Conservation (phyloP, 1,140 invertebrate species). For the Lordiphosa stackelbergi region DNA sequence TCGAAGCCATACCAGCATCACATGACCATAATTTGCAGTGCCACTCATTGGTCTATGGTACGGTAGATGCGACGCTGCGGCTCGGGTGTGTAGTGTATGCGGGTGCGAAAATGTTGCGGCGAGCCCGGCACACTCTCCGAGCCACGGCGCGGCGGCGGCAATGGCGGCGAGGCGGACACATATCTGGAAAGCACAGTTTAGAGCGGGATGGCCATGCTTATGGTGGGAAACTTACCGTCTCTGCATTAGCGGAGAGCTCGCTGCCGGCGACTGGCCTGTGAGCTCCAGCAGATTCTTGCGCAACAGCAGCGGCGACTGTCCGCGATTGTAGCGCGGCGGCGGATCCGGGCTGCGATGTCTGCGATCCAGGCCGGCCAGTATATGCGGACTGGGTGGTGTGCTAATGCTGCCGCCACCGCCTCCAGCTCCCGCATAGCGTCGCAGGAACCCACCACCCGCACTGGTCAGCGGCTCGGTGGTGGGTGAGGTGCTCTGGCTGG, state of each 20-base stretch:
- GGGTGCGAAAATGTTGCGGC: slow-evolving; percentile 82
- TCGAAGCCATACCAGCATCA: slow-evolving; percentile 77
- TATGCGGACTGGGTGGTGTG: slow-evolving; percentile 58
- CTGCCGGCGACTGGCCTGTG: slow-evolving; percentile 70
- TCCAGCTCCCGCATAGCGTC: slow-evolving; percentile 20
- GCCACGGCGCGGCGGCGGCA: slow-evolving; percentile 83
- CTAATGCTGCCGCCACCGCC: slow-evolving; percentile 35
- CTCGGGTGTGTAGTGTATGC: slow-evolving; percentile 85
- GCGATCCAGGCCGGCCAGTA: slow-evolving; percentile 63
- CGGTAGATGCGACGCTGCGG: slow-evolving; percentile 83
- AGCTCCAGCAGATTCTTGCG: slow-evolving; percentile 80
- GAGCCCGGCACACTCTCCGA: slow-evolving; percentile 85
- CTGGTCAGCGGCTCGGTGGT: slow-evolving; percentile 53
- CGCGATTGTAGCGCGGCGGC: slow-evolving; percentile 82
- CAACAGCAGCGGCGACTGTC: slow-evolving; percentile 81
- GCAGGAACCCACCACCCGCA: slow-evolving; percentile 26
- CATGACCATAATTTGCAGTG: slow-evolving; percentile 77
- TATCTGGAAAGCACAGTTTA: slow-evolving; percentile 77
- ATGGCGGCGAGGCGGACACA: slow-evolving; percentile 83
- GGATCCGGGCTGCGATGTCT: slow-evolving; percentile 82
- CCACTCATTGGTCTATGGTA: slow-evolving; percentile 78
- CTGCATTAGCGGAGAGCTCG: slow-evolving; percentile 79
- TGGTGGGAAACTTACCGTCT: slow-evolving; percentile 79
- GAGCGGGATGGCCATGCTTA: background rate
- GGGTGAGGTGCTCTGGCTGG: slow-evolving; percentile 65